Conservation (phyloP, 2,797 vertebrate species). For the Ptychadena robeensis region DNA sequence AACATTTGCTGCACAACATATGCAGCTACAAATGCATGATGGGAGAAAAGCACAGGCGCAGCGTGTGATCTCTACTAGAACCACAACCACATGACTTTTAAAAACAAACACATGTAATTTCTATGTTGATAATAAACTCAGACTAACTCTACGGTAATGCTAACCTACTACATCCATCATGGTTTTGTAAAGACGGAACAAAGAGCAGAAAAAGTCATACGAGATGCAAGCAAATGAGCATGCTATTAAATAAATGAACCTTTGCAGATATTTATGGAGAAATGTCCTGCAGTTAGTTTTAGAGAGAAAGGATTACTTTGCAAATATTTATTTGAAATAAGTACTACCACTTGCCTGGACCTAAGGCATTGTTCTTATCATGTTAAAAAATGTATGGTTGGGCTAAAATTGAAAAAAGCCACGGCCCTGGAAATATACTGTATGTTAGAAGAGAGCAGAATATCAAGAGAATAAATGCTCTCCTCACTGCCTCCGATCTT, state of each 20-base stretch:
- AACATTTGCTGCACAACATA: slow-evolving; percentile 37
- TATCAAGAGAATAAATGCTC: too few species aligned
- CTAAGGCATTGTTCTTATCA: not conserved
- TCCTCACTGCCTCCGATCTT: too few species aligned
- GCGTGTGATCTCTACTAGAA: slow-evolving; percentile 28
- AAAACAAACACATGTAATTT: slow-evolving; percentile 49
- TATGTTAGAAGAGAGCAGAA: too few species aligned
- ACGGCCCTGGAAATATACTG: too few species aligned
- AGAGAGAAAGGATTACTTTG: slow-evolving; percentile 13
- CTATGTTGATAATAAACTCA: slow-evolving; percentile 33
- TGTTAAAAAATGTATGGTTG: not conserved
- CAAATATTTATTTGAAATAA: not conserved
- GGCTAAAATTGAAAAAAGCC: not conserved
- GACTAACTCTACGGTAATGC: slow-evolving; percentile 2
- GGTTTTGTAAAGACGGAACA: not conserved
- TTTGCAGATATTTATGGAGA: slow-evolving; percentile 6
- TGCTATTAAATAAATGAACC: not conserved
- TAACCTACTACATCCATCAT: slow-evolving; percentile 36
- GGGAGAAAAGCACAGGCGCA: not conserved
- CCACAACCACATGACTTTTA: slow-evolving; percentile 44
- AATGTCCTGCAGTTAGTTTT: slow-evolving; percentile 24
- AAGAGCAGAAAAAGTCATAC: not conserved
- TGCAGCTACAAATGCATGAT: slow-evolving; percentile 20
- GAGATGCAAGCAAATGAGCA: not conserved
- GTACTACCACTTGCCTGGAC: not conserved